Percentiles rank a stretch among this genome's conserved stretches.
phyloP scores from a whole-genome alignment of 2,888 invertebrate species.

The Ptychoptera contaminata region DNA sequence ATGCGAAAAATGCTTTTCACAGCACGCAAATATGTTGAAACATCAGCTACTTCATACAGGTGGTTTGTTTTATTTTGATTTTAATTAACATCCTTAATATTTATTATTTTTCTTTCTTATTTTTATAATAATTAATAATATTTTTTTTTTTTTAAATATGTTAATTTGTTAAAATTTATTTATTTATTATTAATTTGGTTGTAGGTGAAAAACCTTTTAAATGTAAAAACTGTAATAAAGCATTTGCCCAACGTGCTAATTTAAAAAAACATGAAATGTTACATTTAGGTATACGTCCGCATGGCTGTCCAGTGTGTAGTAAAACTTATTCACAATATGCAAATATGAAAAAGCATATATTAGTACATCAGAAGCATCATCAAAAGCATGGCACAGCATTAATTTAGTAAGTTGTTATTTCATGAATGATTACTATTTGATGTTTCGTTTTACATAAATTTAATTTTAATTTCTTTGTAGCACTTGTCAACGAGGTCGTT shows the following conservation, averaged over 20 bases:
- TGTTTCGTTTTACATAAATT: too few relatives aligned
- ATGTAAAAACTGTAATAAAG: constrained; percentile 8
- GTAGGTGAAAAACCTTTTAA: constrained; percentile 9
- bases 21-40: constrained; percentile 10
- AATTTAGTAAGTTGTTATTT: constrained; percentile 1
- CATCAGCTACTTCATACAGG: constrained; percentile 10
- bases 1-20: constrained; percentile 10
- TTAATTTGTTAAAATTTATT: too few relatives aligned
- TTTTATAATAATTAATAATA: not conserved
- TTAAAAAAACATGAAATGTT: constrained; percentile 10
- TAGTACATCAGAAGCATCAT: constrained; percentile 8
- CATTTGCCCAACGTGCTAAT: constrained; percentile 10
- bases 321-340: constrained; percentile 9
- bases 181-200: not conserved
- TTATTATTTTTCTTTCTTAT: not conserved
- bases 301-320: constrained; percentile 9
- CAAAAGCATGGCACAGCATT: constrained; percentile 3
- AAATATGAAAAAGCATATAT: constrained; percentile 10
- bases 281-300: constrained; percentile 7
- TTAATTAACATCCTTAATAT: not conserved
- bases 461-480: too few relatives aligned
- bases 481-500: too few relatives aligned
- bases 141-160: not conserved
- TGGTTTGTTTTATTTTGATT: not conserved
- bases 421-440: too few relatives aligned